A percentile compares a stretch with the other conserved stretches of the same genome.
Evolutionary conservation across 2,113 vertebrate genomes (phyloP).

Genomic region (Lichenostomus cassidix): DNA sequence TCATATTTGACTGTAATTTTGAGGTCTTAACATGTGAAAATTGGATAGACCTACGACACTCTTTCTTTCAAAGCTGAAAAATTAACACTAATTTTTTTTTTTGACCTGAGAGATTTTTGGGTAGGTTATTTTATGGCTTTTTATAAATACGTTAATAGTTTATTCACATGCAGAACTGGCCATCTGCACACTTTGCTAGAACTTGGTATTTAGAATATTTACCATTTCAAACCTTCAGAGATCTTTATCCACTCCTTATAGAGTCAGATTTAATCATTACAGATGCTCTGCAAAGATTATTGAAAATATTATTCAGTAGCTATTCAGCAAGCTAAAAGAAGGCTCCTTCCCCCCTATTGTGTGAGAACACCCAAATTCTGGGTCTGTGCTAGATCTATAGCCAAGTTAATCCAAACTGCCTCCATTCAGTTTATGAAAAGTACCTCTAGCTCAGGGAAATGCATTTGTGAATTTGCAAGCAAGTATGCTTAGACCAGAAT

Average conservation of each 20-base stretch:
- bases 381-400: background rate
- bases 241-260: background rate
- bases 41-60: background rate
- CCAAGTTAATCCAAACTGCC: background rate
- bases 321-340: background rate
- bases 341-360: background rate
- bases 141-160: background rate
- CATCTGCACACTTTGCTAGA: background rate
- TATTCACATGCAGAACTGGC: background rate
- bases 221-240: background rate
- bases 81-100: background rate
- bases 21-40: background rate
- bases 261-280: background rate
- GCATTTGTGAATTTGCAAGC: background rate
- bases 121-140: background rate
- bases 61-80: slow-evolving; percentile 41
- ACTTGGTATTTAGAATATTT: slow-evolving; percentile 7
- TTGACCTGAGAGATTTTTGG: background rate
- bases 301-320: background rate
- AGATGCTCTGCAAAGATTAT: background rate
- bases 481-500: background rate
- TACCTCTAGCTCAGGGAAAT: slow-evolving; percentile 4
- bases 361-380: background rate
- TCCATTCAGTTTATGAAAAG: slow-evolving; percentile 24
- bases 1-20: slow-evolving; percentile 7